Conservation (phyloP, 2,888 invertebrate genomes). For the Antitype chi region DNA sequence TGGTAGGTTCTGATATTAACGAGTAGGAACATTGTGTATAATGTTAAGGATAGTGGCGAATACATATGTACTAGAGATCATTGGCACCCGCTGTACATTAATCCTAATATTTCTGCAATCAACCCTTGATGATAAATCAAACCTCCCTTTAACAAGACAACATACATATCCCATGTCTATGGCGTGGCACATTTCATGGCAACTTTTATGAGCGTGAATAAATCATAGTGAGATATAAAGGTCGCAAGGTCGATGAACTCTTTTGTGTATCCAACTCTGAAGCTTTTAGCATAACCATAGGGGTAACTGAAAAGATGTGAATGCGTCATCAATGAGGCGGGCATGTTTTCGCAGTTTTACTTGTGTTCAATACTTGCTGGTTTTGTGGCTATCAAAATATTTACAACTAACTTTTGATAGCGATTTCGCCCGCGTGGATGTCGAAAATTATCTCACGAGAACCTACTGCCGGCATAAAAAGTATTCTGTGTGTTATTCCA, state of each 20-base stretch:
- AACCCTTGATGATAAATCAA: slow-evolving; percentile 28
- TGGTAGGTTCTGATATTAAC: background rate
- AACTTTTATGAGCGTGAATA: slow-evolving; percentile 36
- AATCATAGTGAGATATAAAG: slow-evolving; percentile 43
- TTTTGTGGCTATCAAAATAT: too few species aligned
- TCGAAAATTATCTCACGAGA: too few species aligned
- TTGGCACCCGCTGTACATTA: background rate
- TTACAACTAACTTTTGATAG: too few species aligned
- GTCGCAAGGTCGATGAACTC: slow-evolving; percentile 45
- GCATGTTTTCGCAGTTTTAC: too few species aligned
- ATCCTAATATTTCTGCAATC: background rate
- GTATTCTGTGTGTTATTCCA: too few species aligned
- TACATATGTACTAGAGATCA: background rate
- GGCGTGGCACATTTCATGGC: slow-evolving; percentile 34
- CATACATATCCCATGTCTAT: slow-evolving; percentile 8
- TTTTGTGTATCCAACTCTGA: slow-evolving; percentile 10
- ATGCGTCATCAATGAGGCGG: background rate
- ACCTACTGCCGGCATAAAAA: too few species aligned
- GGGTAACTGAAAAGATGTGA: background rate
- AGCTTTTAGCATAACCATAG: slow-evolving; percentile 9
- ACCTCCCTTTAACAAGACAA: slow-evolving; percentile 31
- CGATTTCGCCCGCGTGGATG: too few species aligned
- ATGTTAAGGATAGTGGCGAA: background rate
- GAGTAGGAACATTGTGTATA: background rate
- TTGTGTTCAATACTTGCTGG: too few species aligned